Conservation (phyloP, 2,888 invertebrate genomes). For the Strigamia crassipes region DNA sequence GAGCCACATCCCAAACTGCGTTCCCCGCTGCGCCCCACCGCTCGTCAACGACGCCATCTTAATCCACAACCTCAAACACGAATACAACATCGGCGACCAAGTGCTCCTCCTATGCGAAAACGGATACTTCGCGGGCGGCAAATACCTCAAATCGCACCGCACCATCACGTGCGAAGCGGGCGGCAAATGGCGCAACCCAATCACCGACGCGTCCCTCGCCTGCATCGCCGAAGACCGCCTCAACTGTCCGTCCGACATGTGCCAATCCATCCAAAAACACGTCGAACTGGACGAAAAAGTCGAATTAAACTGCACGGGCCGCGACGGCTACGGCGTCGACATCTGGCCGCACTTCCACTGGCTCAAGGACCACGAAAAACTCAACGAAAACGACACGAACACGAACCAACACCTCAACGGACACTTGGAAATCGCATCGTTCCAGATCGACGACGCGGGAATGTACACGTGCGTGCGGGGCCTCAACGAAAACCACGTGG, state of each 20-base stretch:
- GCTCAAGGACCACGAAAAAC: not conserved
- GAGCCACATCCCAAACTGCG: not conserved
- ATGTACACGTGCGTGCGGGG: constrained; percentile 30
- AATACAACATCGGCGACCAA: constrained; percentile 6
- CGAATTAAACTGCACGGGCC: not conserved
- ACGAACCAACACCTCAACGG: not conserved
- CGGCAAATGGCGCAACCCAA: not conserved
- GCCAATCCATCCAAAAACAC: not conserved
- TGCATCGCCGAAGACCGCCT: not conserved
- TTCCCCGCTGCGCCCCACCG: not conserved
- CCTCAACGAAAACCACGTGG: not conserved
- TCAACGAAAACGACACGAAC: not conserved
- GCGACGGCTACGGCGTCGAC: not conserved
- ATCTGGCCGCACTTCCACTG: constrained; percentile 1
- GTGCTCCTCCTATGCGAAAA: not conserved
- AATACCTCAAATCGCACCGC: not conserved
- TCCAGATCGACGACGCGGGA: not conserved
- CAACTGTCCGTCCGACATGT: not conserved
- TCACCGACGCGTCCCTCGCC: not conserved
- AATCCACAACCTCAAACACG: not conserved
- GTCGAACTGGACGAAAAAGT: not conserved
- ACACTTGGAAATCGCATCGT: not conserved
- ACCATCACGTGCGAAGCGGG: not conserved
- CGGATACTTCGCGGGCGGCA: not conserved
- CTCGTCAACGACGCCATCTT: not conserved